Evolutionary conservation across 1,140 invertebrate species (phyloP), one percentile per base, ranked within the genome.

Genomic region (Zaprionus nigranus): DNA sequence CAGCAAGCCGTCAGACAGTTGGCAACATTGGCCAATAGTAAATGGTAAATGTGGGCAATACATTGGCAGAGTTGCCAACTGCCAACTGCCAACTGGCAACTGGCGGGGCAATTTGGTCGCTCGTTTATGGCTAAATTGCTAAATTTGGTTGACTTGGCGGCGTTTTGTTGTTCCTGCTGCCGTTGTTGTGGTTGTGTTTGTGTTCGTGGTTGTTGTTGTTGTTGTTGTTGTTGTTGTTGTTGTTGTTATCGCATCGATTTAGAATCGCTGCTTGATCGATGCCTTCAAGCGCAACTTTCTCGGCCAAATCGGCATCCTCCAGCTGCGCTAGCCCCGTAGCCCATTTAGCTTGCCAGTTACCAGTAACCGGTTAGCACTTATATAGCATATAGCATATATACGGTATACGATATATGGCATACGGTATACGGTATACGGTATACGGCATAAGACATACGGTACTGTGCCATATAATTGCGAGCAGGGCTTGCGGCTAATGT

Each of bases 71-170:
- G 40, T 54, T 30, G 46, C 34, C 38, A 51, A 61, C 60, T 15
- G 46, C 34, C 38, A 51, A 61, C 60, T 15, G 68, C 34, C 43
- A 57, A 61, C 54, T 38, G 20, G 30, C 51, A 72, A 40, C 63
- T 43, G 70, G 60, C 57, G 58, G 70, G 70, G 75, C 79, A 82
- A 82, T 87, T 87, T 80, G 73, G 64, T 72, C 53, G 30, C 56
- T 71, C 84, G 62, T 84, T 87, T 81, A 87, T 88, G 84, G 85
- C 58, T 81, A 84, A 88, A 88, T 88, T 87, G 84, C 84, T 84
- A 81, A 84, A 88, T 84, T 79, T 87, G 84, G 81, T 60, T 71
- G 63, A 56, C 57, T 62, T 38, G 46, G 46, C 51, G 40, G 65
- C 24, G 24, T 70, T 63, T 22, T 53, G 57, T 77, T 17, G 40